Conservation (phyloP, 2,797 vertebrate species). For the Sorex maritimensis region DNA sequence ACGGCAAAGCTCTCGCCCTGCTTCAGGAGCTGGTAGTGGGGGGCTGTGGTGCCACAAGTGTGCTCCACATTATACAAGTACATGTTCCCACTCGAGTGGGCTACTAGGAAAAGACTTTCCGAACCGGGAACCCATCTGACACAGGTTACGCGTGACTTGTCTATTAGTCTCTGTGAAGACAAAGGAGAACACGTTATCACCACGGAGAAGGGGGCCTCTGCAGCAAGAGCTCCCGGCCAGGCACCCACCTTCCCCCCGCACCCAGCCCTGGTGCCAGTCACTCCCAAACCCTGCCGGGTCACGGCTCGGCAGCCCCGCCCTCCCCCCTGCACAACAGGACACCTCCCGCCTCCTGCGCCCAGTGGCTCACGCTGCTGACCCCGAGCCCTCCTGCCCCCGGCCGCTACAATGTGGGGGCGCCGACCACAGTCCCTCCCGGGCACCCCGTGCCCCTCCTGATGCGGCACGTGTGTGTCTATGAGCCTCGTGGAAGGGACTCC, state of each 20-base stretch:
- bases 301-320: background rate
- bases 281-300: background rate
- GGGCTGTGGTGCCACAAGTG: slow-evolving; percentile 96
- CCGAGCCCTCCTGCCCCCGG: too few relatives aligned
- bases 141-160: slow-evolving; percentile 98
- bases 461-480: too few relatives aligned
- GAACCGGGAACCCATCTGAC: slow-evolving; percentile 99
- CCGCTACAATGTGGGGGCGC: too few relatives aligned
- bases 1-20: slow-evolving; percentile 98
- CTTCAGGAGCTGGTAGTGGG: slow-evolving; percentile 98
- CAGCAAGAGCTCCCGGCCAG: background rate
- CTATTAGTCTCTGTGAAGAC: slow-evolving; percentile 97
- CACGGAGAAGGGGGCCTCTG: slow-evolving; percentile 38
- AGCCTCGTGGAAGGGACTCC: too few relatives aligned
- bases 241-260: too few relatives aligned
- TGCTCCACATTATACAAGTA: slow-evolving; percentile 99
- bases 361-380: too few relatives aligned
- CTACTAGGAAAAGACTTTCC: slow-evolving; percentile 98
- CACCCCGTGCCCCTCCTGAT: too few relatives aligned
- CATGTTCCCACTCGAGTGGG: slow-evolving; percentile 98
- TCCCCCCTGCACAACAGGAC: background rate
- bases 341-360: too few relatives aligned
- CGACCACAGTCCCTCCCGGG: too few relatives aligned
- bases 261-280: background rate
- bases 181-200: slow-evolving; percentile 88